phyloP scores from a whole-genome alignment of 2,797 vertebrate species.

The Scolopax bukidnonensis region DNA sequence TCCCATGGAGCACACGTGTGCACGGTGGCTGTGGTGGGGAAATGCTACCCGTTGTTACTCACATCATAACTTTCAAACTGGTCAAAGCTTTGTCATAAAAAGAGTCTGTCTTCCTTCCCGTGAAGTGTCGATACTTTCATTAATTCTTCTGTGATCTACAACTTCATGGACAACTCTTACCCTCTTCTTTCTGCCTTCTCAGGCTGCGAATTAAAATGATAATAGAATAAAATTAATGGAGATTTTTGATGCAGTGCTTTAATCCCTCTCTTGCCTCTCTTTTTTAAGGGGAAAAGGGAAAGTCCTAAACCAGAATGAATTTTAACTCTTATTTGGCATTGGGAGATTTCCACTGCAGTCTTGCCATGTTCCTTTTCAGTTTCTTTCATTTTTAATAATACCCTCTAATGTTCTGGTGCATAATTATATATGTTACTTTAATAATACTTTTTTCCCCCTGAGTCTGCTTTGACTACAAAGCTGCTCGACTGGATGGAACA shows the following conservation, averaged over 20 bases:
- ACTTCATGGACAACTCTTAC: not conserved
- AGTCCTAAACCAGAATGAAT: not conserved
- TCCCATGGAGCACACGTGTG: not conserved
- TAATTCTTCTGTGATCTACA: not conserved
- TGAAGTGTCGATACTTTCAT: not conserved
- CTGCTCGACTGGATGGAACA: not conserved
- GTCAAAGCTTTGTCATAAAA: not conserved
- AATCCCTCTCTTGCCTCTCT: not conserved
- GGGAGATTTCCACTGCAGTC: not conserved
- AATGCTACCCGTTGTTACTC: not conserved
- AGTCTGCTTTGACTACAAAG: not conserved
- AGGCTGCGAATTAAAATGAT: not conserved
- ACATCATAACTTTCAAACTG: not conserved
- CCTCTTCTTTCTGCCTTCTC: not conserved
- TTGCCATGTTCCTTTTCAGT: not conserved
- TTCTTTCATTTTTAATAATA: slow-evolving; percentile 3
- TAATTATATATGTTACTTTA: not conserved
- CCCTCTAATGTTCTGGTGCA: not conserved
- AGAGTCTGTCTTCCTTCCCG: not conserved
- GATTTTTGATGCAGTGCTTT: not conserved
- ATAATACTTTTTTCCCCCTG: not conserved
- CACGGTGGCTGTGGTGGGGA: not conserved
- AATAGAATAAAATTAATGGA: not conserved
- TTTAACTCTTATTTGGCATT: not conserved
- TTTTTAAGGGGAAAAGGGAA: not conserved